Conservation (phyloP, 1,140 invertebrate genomes). For the Papilio xuthus region DNA sequence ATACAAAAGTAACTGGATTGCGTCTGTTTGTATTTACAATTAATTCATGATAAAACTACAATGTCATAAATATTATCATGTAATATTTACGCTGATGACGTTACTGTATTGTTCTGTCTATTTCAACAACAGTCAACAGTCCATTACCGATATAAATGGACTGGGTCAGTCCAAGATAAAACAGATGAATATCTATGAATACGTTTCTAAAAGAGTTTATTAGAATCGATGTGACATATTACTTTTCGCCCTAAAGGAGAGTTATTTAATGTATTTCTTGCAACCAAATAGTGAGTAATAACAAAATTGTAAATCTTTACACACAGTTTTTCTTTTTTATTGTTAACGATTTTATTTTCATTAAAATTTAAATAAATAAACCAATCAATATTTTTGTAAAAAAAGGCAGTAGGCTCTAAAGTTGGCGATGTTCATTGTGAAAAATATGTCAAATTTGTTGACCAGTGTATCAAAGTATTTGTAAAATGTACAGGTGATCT, state of each 20-base stretch:
- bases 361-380: too few species aligned
- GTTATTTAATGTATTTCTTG: background rate
- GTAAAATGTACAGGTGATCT: conserved; percentile 23
- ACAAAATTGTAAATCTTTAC: too few species aligned
- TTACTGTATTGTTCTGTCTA: background rate
- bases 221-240: background rate
- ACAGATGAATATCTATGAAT: background rate
- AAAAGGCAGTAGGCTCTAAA: too few species aligned
- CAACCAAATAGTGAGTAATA: too few species aligned
- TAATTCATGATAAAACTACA: too few species aligned
- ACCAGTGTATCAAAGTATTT: background rate
- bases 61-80: too few species aligned
- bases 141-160: background rate
- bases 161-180: background rate
- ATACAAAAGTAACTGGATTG: background rate
- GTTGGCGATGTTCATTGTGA: too few species aligned
- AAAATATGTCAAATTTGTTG: too few species aligned
- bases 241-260: background rate
- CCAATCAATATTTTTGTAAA: too few species aligned
- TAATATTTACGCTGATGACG: background rate
- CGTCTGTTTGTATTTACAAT: too few species aligned
- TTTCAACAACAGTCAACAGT: background rate
- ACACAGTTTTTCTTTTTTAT: too few species aligned
- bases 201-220: background rate
- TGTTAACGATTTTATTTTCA: too few species aligned